phyloP scores from a whole-genome alignment of 2,888 invertebrate species.

The Hanleya hanleyi region DNA sequence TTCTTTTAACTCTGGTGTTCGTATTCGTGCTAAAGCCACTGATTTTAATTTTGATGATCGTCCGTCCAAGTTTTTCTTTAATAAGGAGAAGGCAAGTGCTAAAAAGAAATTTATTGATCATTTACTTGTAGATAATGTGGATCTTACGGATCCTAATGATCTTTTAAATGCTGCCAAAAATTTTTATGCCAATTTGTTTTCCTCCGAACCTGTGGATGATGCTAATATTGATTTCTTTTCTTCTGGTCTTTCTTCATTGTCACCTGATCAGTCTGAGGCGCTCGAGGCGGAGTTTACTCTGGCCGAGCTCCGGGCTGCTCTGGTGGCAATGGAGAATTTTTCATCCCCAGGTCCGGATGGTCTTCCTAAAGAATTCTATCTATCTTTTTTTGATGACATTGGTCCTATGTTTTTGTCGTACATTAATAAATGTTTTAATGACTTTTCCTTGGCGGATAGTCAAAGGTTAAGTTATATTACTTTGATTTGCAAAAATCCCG shows the following conservation, averaged over 20 bases:
- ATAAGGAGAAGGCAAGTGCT: background rate
- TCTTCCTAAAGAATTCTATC: background rate
- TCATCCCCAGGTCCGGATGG: background rate
- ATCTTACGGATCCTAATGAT: background rate
- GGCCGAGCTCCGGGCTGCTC: background rate
- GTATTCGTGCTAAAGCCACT: background rate
- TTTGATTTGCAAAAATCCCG: background rate
- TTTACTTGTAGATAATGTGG: background rate
- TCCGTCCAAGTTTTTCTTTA: background rate
- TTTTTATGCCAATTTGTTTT: background rate
- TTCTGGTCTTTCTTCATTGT: constrained; percentile 1
- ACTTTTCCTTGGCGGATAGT: background rate
- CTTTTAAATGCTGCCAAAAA: background rate
- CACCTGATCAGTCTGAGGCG: background rate
- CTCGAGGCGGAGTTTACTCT: background rate
- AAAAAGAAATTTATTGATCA: background rate
- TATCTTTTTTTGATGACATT: background rate
- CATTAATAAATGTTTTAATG: background rate
- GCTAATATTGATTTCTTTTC: background rate
- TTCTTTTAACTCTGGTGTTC: background rate
- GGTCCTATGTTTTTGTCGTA: background rate
- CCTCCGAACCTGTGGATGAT: background rate
- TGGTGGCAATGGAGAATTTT: background rate
- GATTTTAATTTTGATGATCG: background rate
- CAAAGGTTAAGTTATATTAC: background rate